Evolutionary conservation across 1,140 invertebrate genomes (phyloP).

Genomic region (Pseudoatta argentina): DNA sequence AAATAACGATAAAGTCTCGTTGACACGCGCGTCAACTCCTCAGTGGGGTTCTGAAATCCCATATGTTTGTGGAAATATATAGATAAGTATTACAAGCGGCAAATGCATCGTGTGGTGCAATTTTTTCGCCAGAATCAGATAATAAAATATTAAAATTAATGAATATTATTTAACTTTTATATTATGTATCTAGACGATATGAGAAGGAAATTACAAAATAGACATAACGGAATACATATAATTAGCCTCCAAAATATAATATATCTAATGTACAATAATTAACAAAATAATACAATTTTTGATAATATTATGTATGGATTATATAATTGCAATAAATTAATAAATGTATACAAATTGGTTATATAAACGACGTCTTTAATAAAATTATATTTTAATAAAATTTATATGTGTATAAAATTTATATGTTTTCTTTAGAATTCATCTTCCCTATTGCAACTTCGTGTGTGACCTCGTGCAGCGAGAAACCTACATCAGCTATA

Average conservation of each 20-base stretch:
- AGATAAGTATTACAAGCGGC: not conserved
- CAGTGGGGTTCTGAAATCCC: slow-evolving; percentile 58
- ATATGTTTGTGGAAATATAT: slow-evolving; percentile 37
- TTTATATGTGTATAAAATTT: not conserved
- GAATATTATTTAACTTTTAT: slow-evolving; percentile 2
- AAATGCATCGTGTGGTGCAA: not conserved
- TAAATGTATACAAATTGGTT: slow-evolving; percentile 17
- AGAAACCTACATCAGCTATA: slow-evolving; percentile 19
- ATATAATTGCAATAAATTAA: slow-evolving; percentile 13
- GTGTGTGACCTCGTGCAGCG: slow-evolving; percentile 15
- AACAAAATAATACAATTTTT: not conserved
- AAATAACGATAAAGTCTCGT: slow-evolving; percentile 14
- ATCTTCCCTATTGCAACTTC: slow-evolving; percentile 17
- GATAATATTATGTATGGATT: not conserved
- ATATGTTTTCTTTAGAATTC: slow-evolving; percentile 15
- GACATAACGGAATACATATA: not conserved
- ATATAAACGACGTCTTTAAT: not conserved
- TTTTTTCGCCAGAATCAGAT: not conserved
- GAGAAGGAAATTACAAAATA: not conserved
- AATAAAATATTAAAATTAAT: not conserved
- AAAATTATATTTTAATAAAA: not conserved
- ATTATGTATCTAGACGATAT: not conserved
- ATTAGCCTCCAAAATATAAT: not conserved
- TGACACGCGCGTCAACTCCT: slow-evolving; percentile 27
- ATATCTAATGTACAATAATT: not conserved